Evolutionary conservation across 2,797 vertebrate species (phyloP).

Genomic region (Staurois parvus): DNA sequence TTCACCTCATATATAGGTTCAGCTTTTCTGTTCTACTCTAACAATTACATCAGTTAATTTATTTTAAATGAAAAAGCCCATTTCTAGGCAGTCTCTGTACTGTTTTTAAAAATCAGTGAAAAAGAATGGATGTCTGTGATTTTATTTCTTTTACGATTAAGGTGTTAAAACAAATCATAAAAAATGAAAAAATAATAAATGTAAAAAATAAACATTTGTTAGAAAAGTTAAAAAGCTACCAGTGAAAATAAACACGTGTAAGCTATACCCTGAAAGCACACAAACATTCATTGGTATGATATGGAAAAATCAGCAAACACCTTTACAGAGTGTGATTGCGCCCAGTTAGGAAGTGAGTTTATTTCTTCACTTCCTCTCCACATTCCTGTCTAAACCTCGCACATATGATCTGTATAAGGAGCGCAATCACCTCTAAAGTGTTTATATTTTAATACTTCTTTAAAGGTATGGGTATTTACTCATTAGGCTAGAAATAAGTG

Average conservation of each 20-base stretch:
- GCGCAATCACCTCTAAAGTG: constrained; percentile 30
- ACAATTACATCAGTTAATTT: too few relatives aligned
- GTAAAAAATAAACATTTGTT: constrained; percentile 45
- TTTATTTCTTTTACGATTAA: constrained; percentile 34
- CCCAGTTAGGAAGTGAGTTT: constrained; percentile 45
- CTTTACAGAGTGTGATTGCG: constrained; percentile 41
- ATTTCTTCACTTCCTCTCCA: constrained; percentile 26
- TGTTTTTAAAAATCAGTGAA: not conserved
- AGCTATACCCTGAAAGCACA: constrained; percentile 37
- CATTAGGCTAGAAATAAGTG: constrained; percentile 31
- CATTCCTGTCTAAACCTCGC: constrained; percentile 18
- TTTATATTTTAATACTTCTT: constrained; percentile 46
- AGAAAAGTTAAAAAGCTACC: constrained; percentile 18
- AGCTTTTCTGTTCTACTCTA: too few relatives aligned
- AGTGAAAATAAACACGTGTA: constrained; percentile 20
- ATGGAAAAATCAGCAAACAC: constrained; percentile 56
- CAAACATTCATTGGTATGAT: constrained; percentile 35
- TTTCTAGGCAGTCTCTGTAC: too few relatives aligned
- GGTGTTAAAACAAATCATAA: constrained; percentile 46
- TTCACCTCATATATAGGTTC: too few relatives aligned
- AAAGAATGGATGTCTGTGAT: constrained; percentile 13
- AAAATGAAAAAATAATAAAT: constrained; percentile 31
- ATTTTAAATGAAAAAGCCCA: too few relatives aligned
- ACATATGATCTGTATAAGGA: constrained; percentile 14
- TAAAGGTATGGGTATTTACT: constrained; percentile 35